These are phyloP conservation scores for Buceros bicornis DNA, from an alignment of 2,797 vertebrate species.

Conservation along the genomic window DNA sequence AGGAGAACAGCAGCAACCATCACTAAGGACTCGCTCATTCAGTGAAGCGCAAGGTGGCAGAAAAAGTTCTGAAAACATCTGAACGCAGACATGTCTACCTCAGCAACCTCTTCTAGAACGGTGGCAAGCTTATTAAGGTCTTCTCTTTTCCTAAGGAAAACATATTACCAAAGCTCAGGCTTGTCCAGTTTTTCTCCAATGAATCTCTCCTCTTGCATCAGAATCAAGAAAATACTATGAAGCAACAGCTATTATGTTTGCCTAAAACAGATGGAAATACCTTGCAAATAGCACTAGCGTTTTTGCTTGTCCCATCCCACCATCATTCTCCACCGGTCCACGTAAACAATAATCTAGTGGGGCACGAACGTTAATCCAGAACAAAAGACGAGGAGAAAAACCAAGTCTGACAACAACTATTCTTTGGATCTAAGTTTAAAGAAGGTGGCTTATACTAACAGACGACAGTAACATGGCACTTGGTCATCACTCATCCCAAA, in stretches of 20 bases:
- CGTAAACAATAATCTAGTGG: accelerated
- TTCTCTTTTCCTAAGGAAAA: background rate
- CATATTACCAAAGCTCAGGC: background rate
- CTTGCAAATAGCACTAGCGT: accelerated
- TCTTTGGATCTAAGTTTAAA: accelerated
- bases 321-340: accelerated
- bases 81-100: background rate
- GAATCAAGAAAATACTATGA: accelerated
- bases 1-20: background rate
- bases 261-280: background rate
- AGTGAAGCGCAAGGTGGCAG: accelerated
- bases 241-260: accelerated
- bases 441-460: too few relatives aligned
- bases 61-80: background rate
- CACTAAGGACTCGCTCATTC: background rate
- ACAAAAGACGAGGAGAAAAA: background rate
- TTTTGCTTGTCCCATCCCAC: background rate
- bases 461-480: accelerated
- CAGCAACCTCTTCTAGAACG: background rate
- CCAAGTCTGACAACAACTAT: accelerated
- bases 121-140: background rate
- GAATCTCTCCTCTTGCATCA: background rate
- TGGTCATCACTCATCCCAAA: accelerated
- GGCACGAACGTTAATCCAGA: background rate
- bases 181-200: background rate